Percentiles rank a stretch among this genome's conserved stretches.
Conservation (phyloP, 2,797 vertebrate species). For the Prunella strophiata region DNA sequence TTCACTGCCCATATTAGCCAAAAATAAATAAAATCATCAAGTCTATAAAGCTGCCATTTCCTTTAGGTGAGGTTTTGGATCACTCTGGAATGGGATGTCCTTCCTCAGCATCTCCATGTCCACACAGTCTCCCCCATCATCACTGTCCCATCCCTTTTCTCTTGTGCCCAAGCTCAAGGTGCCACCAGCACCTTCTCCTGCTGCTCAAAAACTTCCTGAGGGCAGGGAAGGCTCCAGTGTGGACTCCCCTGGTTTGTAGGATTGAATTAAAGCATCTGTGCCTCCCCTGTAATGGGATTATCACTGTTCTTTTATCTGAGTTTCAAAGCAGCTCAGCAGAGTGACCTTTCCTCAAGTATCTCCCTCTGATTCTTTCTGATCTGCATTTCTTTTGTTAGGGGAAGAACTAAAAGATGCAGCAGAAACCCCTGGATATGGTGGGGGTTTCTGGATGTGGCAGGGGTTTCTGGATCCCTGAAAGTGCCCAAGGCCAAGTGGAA, state of each 20-base stretch:
- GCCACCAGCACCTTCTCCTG: background rate
- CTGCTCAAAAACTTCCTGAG: background rate
- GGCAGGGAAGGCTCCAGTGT: background rate
- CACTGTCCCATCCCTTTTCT: background rate
- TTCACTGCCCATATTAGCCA: background rate
- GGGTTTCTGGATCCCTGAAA: background rate
- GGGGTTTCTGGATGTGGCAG: too few species aligned
- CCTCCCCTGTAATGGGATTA: background rate
- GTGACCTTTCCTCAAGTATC: constrained; percentile 30
- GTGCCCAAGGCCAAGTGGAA: rapidly evolving
- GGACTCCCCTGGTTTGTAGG: background rate
- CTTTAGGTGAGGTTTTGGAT: background rate
- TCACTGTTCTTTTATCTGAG: background rate
- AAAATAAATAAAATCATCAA: background rate
- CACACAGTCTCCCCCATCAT: rapidly evolving
- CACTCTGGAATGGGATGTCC: background rate
- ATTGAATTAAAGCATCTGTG: background rate
- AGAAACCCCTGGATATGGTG: background rate
- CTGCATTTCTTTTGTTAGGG: background rate
- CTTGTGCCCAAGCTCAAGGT: rapidly evolving
- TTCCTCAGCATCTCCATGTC: background rate
- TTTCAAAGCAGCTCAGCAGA: constrained; percentile 19
- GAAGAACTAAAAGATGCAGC: background rate
- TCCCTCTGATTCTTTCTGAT: constrained; percentile 8
- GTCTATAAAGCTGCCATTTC: background rate